phyloP scores from a whole-genome alignment of 2,888 invertebrate species.

The Chrysina gloriosa region DNA sequence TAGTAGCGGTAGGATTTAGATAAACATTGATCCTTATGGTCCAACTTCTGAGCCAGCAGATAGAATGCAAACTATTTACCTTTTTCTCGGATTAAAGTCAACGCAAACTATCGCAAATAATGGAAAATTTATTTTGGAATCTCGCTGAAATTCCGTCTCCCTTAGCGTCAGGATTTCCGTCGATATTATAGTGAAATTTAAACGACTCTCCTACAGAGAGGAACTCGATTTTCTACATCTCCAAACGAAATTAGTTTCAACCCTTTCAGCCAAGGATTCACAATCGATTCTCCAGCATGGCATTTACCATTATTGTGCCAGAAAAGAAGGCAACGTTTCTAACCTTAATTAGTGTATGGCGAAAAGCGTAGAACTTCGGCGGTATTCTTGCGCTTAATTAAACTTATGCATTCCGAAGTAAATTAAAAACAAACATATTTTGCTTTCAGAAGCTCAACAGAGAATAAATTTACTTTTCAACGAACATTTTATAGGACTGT shows the following conservation, averaged over 20 bases:
- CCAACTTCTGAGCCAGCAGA: conserved; percentile 22
- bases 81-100: conserved; percentile 31
- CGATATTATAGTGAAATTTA: conserved; percentile 23
- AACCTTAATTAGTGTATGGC: conserved; percentile 20
- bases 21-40: conserved; percentile 38
- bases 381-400: conserved; percentile 45
- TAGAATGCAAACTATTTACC: conserved; percentile 39
- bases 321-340: conserved; percentile 5
- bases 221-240: conserved; percentile 14
- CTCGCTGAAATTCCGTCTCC: conserved; percentile 1
- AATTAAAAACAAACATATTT: conserved; percentile 54
- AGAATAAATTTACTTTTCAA: conserved; percentile 51
- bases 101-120: conserved; percentile 25
- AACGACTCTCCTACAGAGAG: conserved; percentile 5
- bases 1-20: conserved; percentile 37
- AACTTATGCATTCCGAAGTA: conserved; percentile 51
- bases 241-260: conserved; percentile 28
- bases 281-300: conserved; percentile 12
- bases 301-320: conserved; percentile 6
- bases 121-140: conserved; percentile 26
- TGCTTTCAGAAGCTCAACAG: conserved; percentile 43
- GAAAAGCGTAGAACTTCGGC: background rate
- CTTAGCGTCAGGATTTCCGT: background rate
- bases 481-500: conserved; percentile 47
- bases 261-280: conserved; percentile 8